Percentiles rank a stretch among this genome's conserved stretches.
These are phyloP conservation scores for Xyrichtys novacula DNA, from an alignment of 2,797 vertebrate genomes.

Conservation along the genomic window DNA sequence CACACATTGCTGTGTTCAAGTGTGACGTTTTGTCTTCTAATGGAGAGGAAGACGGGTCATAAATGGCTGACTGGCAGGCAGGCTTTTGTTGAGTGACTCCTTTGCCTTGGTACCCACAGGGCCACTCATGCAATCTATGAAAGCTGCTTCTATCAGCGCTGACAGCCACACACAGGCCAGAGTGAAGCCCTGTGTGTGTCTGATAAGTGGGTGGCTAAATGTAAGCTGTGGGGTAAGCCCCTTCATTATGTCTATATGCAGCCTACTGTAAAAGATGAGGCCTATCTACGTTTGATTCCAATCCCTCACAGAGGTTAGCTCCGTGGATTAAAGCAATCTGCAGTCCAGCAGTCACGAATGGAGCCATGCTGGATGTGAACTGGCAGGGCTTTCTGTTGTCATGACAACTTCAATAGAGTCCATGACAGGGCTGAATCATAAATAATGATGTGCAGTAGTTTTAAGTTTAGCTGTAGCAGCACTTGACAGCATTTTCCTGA, in stretches of 20 bases:
- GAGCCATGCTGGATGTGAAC: background rate
- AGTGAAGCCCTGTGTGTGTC: constrained; percentile 26
- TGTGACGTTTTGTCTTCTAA: background rate
- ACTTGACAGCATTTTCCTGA: constrained; percentile 14
- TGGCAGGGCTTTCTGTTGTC: constrained; percentile 26
- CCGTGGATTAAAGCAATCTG: constrained; percentile 47
- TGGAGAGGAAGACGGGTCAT: background rate
- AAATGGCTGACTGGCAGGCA: constrained; percentile 4
- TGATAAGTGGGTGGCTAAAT: constrained; percentile 37
- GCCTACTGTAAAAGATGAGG: constrained; percentile 38
- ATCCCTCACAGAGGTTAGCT: constrained; percentile 25
- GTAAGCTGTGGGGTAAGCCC: constrained; percentile 35
- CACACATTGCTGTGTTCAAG: background rate
- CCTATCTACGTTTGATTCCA: constrained; percentile 41
- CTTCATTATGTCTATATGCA: constrained; percentile 25
- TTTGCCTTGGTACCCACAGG: constrained; percentile 7
- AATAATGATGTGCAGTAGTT: constrained; percentile 22
- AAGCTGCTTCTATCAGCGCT: constrained; percentile 15
- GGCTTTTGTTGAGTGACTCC: background rate
- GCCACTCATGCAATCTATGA: background rate
- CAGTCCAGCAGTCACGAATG: constrained; percentile 23
- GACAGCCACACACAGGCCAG: constrained; percentile 16
- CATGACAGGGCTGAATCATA: constrained; percentile 2
- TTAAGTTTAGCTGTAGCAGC: constrained; percentile 9
- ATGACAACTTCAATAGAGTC: constrained; percentile 24